Evolutionary conservation across 2,113 vertebrate species (phyloP).

Genomic region (Poeciliopsis retropinna): DNA sequence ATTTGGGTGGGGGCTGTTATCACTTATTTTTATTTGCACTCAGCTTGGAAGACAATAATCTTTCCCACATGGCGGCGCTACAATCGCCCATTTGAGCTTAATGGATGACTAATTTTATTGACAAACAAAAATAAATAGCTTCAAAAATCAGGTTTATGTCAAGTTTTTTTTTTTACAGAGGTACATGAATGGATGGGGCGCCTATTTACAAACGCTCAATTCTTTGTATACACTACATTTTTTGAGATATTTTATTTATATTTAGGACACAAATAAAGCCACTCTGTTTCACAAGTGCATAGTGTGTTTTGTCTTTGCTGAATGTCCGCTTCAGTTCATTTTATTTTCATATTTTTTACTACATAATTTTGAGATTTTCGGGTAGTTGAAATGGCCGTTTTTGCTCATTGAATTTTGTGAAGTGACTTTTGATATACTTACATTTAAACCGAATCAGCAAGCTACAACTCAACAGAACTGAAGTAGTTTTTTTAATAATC

Average conservation of each 20-base stretch:
- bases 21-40: background rate
- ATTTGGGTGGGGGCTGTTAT: background rate
- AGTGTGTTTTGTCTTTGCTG: too few species aligned
- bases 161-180: background rate
- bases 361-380: background rate
- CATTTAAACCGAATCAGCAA: background rate
- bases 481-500: background rate
- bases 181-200: background rate
- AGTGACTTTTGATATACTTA: background rate
- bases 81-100: conserved; percentile 19
- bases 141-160: background rate
- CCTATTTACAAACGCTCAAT: background rate
- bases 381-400: too few species aligned
- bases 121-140: background rate
- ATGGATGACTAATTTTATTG: background rate
- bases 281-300: too few species aligned
- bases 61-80: conserved; percentile 67
- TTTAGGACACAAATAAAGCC: too few species aligned
- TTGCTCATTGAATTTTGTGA: background rate
- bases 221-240: background rate
- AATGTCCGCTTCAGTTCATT: too few species aligned
- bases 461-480: background rate
- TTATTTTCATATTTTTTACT: background rate
- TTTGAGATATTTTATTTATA: too few species aligned
- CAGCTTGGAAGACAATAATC: background rate